phyloP scores from a whole-genome alignment of 2,113 vertebrate genomes.

The Melanerpes formicivorus region DNA sequence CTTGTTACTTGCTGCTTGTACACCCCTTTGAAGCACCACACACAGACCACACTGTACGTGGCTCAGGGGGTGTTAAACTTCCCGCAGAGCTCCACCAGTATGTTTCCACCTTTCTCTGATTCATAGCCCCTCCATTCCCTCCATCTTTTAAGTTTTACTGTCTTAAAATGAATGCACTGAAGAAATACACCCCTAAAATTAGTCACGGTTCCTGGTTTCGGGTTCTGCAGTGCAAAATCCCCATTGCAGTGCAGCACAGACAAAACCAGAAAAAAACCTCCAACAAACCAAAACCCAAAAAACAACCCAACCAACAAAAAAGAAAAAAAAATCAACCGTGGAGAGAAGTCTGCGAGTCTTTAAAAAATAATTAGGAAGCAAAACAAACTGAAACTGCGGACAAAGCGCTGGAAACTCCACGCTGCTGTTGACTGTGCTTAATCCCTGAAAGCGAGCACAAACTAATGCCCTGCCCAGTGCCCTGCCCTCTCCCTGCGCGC shows the following conservation, averaged over 20 bases:
- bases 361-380: conserved; percentile 43
- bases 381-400: conserved; percentile 21
- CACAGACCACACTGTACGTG: neutral
- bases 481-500: neutral
- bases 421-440: neutral
- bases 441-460: neutral
- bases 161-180: neutral
- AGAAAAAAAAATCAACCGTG: neutral
- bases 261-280: conserved; percentile 24
- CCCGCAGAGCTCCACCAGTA: neutral
- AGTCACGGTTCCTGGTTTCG: conserved; percentile 70
- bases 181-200: conserved; percentile 50
- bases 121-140: neutral
- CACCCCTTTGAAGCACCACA: neutral
- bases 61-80: neutral
- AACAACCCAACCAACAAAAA: neutral
- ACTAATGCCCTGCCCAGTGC: neutral
- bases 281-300: neutral
- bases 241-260: neutral
- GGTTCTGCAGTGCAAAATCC: conserved; percentile 53
- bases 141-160: conserved; percentile 8
- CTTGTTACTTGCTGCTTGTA: neutral
- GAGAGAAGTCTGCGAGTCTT: conserved; percentile 35
- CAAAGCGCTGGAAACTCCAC: neutral
- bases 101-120: neutral